phyloP scores from a whole-genome alignment of 2,797 vertebrate genomes.

The Salarias fasciatus region DNA sequence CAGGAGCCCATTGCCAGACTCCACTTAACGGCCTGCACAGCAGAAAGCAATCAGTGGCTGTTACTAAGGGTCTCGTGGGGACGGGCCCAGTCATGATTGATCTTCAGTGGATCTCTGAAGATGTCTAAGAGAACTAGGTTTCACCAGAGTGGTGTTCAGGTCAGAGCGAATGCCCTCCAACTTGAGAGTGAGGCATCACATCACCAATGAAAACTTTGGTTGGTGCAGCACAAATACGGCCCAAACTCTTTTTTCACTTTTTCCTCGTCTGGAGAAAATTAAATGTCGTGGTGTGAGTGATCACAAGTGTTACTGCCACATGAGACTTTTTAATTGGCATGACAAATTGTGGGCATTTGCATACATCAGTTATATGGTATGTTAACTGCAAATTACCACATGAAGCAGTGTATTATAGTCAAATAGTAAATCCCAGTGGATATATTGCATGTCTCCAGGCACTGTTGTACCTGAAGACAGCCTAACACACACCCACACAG shows the following conservation, averaged over 20 bases:
- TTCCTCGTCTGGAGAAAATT: constrained; percentile 25
- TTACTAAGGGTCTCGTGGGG: constrained; percentile 85
- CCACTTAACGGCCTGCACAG: constrained; percentile 84
- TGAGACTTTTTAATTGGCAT: constrained; percentile 51
- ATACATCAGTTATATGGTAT: constrained; percentile 55
- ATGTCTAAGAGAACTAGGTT: constrained; percentile 73
- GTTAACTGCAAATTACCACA: constrained; percentile 49
- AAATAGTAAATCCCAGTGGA: constrained; percentile 59
- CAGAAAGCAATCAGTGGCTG: constrained; percentile 87
- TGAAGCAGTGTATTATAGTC: constrained; percentile 43
- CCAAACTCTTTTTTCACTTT: constrained; percentile 4
- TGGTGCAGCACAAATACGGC: constrained; percentile 13
- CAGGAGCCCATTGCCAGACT: constrained; percentile 83
- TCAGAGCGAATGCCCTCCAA: constrained; percentile 56
- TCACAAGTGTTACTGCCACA: constrained; percentile 14
- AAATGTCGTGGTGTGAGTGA: constrained; percentile 26
- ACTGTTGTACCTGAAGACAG: constrained; percentile 58
- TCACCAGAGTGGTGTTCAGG: constrained; percentile 64
- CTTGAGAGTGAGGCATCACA: constrained; percentile 46
- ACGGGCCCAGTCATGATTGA: constrained; percentile 81
- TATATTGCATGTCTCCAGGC: constrained; percentile 56
- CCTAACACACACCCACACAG: constrained; percentile 24
- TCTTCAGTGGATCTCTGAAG: constrained; percentile 82
- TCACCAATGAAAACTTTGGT: constrained; percentile 51
- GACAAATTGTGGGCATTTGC: constrained; percentile 58